These are phyloP conservation scores for Sicus ferrugineus DNA, from an alignment of 2,888 invertebrate genomes.

Conservation along the genomic window DNA sequence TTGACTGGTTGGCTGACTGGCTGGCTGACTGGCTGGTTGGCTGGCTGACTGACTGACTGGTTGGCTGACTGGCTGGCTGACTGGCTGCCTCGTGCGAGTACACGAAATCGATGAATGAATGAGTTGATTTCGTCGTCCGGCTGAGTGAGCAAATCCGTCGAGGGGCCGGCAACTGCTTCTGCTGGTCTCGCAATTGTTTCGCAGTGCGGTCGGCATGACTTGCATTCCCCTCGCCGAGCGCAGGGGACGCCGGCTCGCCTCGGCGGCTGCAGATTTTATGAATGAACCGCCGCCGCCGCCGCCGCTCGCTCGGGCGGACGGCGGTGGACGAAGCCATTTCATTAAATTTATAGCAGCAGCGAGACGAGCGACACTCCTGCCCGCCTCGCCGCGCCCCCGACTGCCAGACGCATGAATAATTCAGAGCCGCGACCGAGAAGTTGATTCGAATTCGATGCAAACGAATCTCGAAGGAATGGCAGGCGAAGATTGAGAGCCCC, in stretches of 20 bases:
- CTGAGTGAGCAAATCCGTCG: background rate
- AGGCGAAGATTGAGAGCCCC: background rate
- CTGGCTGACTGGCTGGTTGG: background rate
- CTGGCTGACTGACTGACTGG: background rate
- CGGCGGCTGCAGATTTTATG: slow-evolving; percentile 37
- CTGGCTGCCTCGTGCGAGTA: background rate
- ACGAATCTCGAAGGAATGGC: background rate
- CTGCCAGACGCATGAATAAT: slow-evolving; percentile 23
- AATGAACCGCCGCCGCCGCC: slow-evolving; percentile 35
- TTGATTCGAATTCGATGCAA: background rate
- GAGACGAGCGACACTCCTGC: background rate
- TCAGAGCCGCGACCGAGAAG: slow-evolving; percentile 1
- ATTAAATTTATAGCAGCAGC: slow-evolving; percentile 45
- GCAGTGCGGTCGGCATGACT: background rate
- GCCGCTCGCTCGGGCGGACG: background rate
- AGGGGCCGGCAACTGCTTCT: slow-evolving; percentile 12
- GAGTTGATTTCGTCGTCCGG: background rate
- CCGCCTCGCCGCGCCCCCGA: background rate
- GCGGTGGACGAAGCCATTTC: slow-evolving; percentile 43
- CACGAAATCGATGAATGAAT: slow-evolving; percentile 18
- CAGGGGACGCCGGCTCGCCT: background rate
- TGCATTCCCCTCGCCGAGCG: background rate
- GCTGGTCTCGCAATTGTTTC: slow-evolving; percentile 8
- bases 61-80: background rate
- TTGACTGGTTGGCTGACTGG: too few species aligned